phyloP scores from a whole-genome alignment of 53 echinoderm and acorn worm genomes.

The Hippasteria phrygiana region DNA sequence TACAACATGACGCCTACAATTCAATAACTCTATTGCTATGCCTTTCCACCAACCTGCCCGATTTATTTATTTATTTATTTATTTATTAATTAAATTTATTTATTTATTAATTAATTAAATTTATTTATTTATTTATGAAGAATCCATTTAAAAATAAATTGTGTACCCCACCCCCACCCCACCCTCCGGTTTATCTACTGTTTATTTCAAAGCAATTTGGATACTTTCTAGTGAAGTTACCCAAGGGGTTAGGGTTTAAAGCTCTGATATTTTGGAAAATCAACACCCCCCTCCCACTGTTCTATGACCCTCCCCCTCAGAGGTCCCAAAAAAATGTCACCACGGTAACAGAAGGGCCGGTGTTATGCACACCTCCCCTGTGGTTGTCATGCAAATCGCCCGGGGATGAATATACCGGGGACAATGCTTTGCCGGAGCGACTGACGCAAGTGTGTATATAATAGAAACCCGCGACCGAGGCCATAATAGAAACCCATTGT shows the following conservation, averaged over 20 bases:
- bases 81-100: no score
- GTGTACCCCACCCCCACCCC: no score
- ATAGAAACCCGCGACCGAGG: neutral
- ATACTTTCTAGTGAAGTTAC: no score
- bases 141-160: neutral
- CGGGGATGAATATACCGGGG: slow-evolving; percentile 13
- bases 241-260: neutral
- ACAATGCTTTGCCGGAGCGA: slow-evolving; percentile 12
- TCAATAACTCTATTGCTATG: no score
- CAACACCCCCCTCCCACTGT: neutral
- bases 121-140: no score
- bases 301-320: neutral
- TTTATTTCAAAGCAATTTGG: no score
- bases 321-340: slow-evolving; percentile 20
- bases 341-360: slow-evolving; percentile 43
- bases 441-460: slow-evolving; percentile 32
- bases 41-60: no score
- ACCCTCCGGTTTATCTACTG: no score
- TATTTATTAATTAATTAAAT: no score
- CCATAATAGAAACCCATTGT: slow-evolving; percentile 34
- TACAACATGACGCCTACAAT: no score
- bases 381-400: slow-evolving; percentile 58
- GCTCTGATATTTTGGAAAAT: neutral
- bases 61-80: no score
- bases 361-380: slow-evolving; percentile 35